A percentile compares a stretch with the other conserved stretches of the same genome.
Conservation (phyloP, 2,113 vertebrate genomes). For the Vimba vimba region DNA sequence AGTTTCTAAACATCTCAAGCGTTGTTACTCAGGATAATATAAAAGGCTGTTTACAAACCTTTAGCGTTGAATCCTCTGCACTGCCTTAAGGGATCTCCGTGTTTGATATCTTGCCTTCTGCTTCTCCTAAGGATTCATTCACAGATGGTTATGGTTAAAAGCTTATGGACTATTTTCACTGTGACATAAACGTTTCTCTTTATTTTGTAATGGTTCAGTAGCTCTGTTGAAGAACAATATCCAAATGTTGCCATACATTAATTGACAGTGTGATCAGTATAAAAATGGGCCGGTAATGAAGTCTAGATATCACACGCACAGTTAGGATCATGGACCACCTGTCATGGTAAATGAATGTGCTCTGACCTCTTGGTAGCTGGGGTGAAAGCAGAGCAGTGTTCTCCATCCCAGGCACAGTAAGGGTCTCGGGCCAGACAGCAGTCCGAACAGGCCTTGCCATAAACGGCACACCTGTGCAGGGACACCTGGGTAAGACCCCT, state of each 20-base stretch:
- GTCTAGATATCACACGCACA: neutral
- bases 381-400: conserved; percentile 81
- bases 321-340: neutral
- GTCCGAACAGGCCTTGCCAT: conserved; percentile 84
- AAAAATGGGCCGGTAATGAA: neutral
- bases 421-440: conserved; percentile 86
- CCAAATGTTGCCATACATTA: neutral
- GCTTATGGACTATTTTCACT: neutral
- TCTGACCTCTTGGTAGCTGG: conserved; percentile 78
- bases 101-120: conserved; percentile 91
- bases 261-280: neutral
- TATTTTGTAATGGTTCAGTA: neutral
- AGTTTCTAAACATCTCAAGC: neutral
- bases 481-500: conserved; percentile 84
- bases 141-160: conserved; percentile 6
- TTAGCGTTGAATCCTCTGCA: conserved; percentile 95
- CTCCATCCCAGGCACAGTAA: conserved; percentile 86
- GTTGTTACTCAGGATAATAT: neutral
- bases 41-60: conserved; percentile 69
- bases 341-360: neutral
- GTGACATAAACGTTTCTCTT: neutral
- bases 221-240: neutral
- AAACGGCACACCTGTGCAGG: conserved; percentile 81
- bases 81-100: conserved; percentile 93
- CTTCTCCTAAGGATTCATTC: conserved; percentile 80